phyloP scores from a whole-genome alignment of 2,797 vertebrate genomes.

The Diglossa cyanea region DNA sequence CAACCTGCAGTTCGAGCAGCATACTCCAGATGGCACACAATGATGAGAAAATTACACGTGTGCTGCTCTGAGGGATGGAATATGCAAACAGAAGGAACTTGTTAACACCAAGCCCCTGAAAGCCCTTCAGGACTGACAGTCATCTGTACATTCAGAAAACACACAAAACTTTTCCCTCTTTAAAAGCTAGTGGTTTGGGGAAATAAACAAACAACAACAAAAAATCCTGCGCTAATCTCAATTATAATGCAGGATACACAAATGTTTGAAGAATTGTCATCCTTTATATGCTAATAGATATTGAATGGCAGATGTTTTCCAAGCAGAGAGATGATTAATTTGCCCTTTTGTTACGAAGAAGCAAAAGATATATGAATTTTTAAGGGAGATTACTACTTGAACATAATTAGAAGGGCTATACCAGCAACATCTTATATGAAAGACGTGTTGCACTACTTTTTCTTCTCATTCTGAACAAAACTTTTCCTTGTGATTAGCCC shows the following conservation, averaged over 20 bases:
- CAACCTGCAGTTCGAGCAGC: conserved; percentile 73
- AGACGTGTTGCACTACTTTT: background rate
- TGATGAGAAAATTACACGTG: conserved; percentile 74
- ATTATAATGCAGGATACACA: background rate
- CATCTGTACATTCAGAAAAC: background rate
- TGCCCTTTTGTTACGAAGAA: conserved; percentile 4
- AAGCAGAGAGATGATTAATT: background rate
- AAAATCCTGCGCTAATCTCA: background rate
- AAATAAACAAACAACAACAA: background rate
- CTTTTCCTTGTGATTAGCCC: background rate
- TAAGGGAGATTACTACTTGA: background rate
- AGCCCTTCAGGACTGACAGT: conserved; percentile 47
- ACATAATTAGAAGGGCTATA: background rate
- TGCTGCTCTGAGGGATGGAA: conserved; percentile 60
- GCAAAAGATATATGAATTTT: background rate
- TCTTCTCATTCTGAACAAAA: background rate
- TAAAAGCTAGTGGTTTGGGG: background rate
- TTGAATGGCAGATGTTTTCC: conserved; percentile 47
- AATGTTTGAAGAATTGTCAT: background rate
- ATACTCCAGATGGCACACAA: conserved; percentile 80
- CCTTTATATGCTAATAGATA: conserved; percentile 34
- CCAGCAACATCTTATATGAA: background rate
- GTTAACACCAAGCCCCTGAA: conserved; percentile 64
- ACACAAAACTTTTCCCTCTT: background rate
- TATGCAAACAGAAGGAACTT: conserved; percentile 63